These are phyloP conservation scores for Chloebia gouldiae DNA, from an alignment of 2,113 vertebrate species.

Conservation along the genomic window DNA sequence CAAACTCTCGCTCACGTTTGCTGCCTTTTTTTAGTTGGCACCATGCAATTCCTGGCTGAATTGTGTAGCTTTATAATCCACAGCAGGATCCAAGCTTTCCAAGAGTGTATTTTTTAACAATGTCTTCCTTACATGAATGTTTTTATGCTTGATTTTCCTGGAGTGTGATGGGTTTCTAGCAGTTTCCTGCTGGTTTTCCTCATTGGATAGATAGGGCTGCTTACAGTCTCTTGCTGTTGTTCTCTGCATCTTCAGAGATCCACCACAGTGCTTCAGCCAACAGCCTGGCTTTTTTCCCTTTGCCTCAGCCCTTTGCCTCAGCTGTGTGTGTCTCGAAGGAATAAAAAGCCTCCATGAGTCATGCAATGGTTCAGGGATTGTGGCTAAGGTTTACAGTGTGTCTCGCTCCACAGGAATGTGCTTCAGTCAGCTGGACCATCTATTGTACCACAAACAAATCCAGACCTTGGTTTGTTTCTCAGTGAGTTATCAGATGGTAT, in stretches of 20 bases:
- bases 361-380: neutral
- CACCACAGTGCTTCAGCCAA: neutral
- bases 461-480: neutral
- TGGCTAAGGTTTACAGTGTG: neutral
- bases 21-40: neutral
- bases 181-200: neutral
- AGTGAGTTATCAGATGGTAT: neutral
- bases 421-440: neutral
- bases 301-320: neutral
- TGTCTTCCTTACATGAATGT: neutral
- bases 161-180: neutral
- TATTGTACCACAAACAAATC: neutral
- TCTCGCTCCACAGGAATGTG: slow-evolving; percentile 16
- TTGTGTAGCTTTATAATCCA: neutral
- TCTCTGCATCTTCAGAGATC: neutral
- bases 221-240: neutral
- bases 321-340: neutral
- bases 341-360: slow-evolving; percentile 4
- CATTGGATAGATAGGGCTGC: neutral
- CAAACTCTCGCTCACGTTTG: neutral
- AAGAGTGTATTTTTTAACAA: neutral
- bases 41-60: neutral
- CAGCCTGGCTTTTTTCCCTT: neutral
- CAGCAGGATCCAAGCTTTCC: neutral
- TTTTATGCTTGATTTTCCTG: neutral